Conservation (phyloP, 2,797 vertebrate genomes). For the Brachyrhaphis roseni region DNA sequence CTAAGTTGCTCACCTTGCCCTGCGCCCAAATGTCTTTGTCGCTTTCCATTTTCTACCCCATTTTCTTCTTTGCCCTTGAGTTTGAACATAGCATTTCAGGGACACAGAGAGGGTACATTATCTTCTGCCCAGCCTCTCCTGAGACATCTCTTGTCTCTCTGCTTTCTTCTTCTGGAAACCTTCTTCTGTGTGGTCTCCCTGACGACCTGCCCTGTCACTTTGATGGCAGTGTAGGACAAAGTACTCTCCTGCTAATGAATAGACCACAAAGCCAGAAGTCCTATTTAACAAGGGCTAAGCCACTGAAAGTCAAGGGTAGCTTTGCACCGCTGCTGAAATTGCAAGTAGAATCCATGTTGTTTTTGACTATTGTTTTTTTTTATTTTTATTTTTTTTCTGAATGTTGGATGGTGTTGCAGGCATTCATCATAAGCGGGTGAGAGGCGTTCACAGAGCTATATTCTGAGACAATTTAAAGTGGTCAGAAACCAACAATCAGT, state of each 20-base stretch:
- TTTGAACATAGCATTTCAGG: conserved; percentile 63
- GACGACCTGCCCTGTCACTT: conserved; percentile 43
- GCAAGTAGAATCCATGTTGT: background rate
- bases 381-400: background rate
- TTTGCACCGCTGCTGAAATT: background rate
- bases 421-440: background rate
- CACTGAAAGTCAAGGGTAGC: background rate
- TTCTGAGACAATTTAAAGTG: background rate
- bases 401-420: background rate
- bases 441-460: background rate
- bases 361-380: background rate
- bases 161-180: conserved; percentile 37
- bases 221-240: conserved; percentile 42
- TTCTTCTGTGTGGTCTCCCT: conserved; percentile 36
- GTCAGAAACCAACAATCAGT: background rate
- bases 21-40: conserved; percentile 40
- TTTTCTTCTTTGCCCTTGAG: conserved; percentile 59
- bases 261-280: conserved; percentile 25
- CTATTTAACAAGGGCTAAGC: conserved; percentile 19
- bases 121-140: conserved; percentile 42
- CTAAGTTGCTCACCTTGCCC: conserved; percentile 27
- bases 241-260: conserved; percentile 37
- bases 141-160: conserved; percentile 43
- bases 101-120: conserved; percentile 58
- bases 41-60: conserved; percentile 52